Percentiles rank a stretch among this genome's conserved stretches.
Evolutionary conservation across 2,888 invertebrate genomes (phyloP).

Genomic region (Trisateles emortualis): DNA sequence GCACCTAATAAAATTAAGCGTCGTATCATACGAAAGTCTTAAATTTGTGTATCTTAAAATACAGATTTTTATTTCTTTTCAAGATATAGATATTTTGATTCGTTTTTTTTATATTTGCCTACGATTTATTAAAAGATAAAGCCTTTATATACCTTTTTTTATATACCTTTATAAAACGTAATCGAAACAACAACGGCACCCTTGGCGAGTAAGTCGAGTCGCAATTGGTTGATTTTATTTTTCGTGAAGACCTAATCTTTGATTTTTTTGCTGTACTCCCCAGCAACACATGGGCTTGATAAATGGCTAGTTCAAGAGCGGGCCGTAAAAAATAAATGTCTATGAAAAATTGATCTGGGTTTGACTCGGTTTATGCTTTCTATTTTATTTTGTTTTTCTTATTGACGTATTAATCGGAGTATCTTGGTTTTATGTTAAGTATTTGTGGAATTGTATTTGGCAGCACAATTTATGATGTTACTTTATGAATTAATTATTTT

Average conservation of each 20-base stretch:
- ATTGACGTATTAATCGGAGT: slow-evolving; percentile 7
- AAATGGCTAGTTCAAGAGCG: slow-evolving; percentile 66
- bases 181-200: no score
- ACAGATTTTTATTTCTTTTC: no score
- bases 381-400: slow-evolving; percentile 31
- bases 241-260: slow-evolving; percentile 69
- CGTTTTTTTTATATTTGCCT: no score
- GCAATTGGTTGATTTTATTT: no score
- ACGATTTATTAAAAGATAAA: no score
- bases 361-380: slow-evolving; percentile 50
- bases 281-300: slow-evolving; percentile 72
- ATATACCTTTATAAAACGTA: no score
- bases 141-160: no score
- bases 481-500: not conserved
- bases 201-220: no score
- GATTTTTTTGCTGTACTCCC: slow-evolving; percentile 60
- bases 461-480: not conserved
- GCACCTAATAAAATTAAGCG: no score
- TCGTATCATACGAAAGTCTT: no score
- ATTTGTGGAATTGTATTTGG: slow-evolving; percentile 3
- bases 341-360: slow-evolving; percentile 70
- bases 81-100: no score
- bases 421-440: slow-evolving; percentile 4
- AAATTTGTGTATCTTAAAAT: no score
- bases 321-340: slow-evolving; percentile 58